Percentiles rank a stretch among this genome's conserved stretches.
These are phyloP conservation scores for Calcarius ornatus DNA, from an alignment of 2,113 vertebrate species.

Conservation along the genomic window DNA sequence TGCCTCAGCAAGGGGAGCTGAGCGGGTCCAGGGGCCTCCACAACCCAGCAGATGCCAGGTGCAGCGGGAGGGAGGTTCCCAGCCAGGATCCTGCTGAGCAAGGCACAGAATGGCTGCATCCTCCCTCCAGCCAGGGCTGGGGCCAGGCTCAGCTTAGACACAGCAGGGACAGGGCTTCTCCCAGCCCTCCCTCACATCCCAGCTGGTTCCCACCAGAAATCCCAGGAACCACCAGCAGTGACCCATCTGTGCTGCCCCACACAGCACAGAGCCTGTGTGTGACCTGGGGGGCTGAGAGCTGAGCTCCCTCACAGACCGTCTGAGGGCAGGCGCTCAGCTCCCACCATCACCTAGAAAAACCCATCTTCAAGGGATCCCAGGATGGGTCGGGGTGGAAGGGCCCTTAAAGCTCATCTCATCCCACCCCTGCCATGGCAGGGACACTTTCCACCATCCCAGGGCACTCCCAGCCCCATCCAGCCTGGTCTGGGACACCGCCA, in stretches of 20 bases:
- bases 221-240: background rate
- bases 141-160: background rate
- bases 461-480: rapidly evolving
- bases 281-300: background rate
- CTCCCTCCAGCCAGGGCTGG: background rate
- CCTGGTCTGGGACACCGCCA: background rate
- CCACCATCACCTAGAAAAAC: background rate
- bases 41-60: background rate
- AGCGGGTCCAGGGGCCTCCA: background rate
- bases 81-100: background rate
- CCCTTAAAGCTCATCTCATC: background rate
- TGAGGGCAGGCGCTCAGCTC: background rate
- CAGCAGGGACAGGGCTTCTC: background rate
- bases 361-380: background rate
- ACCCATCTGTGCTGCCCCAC: background rate
- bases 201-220: background rate
- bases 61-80: background rate
- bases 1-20: background rate
- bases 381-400: background rate
- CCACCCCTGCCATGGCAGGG: background rate
- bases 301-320: background rate
- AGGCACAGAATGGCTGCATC: background rate
- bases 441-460: background rate
- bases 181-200: background rate
- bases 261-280: background rate